Evolutionary conservation across 2,797 vertebrate genomes (phyloP), one percentile per base, ranked within the genome.

Genomic region (Pygocentrus nattereri): DNA sequence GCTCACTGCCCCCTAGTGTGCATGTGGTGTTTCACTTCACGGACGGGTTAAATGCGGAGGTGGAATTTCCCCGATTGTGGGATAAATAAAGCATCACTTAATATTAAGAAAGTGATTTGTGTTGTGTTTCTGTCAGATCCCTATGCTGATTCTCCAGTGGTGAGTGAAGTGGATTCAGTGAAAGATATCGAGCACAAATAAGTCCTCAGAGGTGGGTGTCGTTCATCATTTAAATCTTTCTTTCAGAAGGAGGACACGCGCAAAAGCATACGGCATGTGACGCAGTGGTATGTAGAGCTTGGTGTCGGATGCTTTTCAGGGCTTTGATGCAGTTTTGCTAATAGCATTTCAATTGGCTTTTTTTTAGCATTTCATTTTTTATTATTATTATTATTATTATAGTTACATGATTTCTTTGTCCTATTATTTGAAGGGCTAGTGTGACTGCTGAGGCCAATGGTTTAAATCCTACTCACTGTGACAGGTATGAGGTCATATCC

Each of bases 71-170:
- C n/a, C n/a, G n/a, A n/a, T n/a, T n/a, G n/a, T n/a, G n/a, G n/a
- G n/a, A n/a, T n/a, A n/a, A n/a, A n/a, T n/a, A n/a, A n/a, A n/a
- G n/a, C n/a, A n/a, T n/a, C n/a, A n/a, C n/a, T n/a, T n/a, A n/a
- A n/a, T n/a, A n/a, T n/a, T n/a, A n/a, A 13, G 64, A 15, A 34
- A 4, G 5, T 49, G 5, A 52, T n/a, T 5, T 54, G 0, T 21
- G 6, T 15, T 59, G 1, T 31, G 25, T 59, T 47, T 74, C n/a
- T 65, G 23, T 56, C 87, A 95, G 94, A 95, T 91, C 94, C 94
- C 1, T 94, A 95, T 82, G 92, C 82, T 10, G 92, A 90, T 44
- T 84, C 68, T 3, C 54, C 82, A 3, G 76, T 1, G 92, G 95
- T 95, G 91, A 93, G 74, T 68, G n/a, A 69, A 50, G 4, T 27